These are phyloP conservation scores for Alaudala cheleensis DNA, from an alignment of 2,113 vertebrate species.

Conservation along the genomic window DNA sequence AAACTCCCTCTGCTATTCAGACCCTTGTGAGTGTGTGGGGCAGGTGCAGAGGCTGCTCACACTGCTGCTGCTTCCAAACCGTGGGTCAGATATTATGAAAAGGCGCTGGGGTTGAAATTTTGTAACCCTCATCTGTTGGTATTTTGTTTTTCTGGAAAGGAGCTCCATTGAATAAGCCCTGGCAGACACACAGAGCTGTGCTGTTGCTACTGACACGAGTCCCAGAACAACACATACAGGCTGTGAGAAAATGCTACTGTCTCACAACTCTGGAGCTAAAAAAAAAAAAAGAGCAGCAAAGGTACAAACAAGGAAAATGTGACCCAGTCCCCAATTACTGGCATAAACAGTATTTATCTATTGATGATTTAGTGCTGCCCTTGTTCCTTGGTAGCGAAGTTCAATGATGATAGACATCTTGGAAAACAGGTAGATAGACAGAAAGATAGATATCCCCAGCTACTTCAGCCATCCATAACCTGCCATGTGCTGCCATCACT, in stretches of 20 bases:
- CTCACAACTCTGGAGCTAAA: not conserved
- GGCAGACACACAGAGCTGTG: conserved; percentile 41
- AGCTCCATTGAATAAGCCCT: conserved; percentile 14
- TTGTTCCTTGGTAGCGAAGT: not conserved
- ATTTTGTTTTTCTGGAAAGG: conserved; percentile 32
- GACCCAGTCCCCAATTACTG: not conserved
- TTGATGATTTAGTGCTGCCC: conserved; percentile 10
- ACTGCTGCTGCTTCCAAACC: not conserved
- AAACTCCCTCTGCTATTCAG: not conserved
- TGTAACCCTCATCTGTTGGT: not conserved
- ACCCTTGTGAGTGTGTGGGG: not conserved
- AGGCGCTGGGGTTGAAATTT: not conserved
- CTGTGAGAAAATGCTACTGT: conserved; percentile 49
- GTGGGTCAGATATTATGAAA: not conserved
- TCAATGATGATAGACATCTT: conserved; percentile 35
- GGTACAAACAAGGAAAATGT: conserved; percentile 1
- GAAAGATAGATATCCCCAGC: conserved; percentile 37
- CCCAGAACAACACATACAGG: conserved; percentile 18
- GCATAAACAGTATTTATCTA: conserved; percentile 8
- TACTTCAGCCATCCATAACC: conserved; percentile 15
- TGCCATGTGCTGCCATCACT: not conserved
- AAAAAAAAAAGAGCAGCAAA: not conserved
- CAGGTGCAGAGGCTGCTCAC: not conserved
- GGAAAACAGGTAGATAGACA: conserved; percentile 5
- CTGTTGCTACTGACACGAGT: conserved; percentile 36